phyloP scores from a whole-genome alignment of 2,113 vertebrate genomes.

The Bettongia penicillata region DNA sequence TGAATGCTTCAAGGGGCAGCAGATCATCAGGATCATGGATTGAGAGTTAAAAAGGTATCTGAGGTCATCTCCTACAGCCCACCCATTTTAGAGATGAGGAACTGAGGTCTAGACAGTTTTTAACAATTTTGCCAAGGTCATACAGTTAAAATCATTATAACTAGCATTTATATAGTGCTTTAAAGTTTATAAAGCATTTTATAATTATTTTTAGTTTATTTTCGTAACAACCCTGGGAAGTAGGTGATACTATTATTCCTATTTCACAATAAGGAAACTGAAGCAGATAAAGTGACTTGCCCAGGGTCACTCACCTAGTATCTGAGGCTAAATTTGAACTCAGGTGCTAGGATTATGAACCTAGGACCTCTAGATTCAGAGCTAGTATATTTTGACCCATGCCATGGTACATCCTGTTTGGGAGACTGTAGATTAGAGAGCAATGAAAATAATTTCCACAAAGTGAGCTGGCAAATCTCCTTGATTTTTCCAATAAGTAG shows the following conservation, averaged over 20 bases:
- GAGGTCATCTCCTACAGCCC: background rate
- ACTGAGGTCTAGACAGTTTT: background rate
- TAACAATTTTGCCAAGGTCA: background rate
- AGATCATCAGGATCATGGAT: background rate
- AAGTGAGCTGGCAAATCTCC: background rate
- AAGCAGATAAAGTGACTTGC: background rate
- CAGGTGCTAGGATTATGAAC: background rate
- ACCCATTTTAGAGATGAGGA: background rate
- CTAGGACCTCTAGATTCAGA: background rate
- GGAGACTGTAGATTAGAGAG: background rate
- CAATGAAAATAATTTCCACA: background rate
- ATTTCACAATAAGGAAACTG: slow-evolving; percentile 16
- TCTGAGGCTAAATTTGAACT: background rate
- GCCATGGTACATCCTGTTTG: background rate
- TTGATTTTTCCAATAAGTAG: background rate
- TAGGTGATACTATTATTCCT: background rate
- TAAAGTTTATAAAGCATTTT: background rate
- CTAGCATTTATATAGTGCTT: background rate
- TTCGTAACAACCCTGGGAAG: background rate
- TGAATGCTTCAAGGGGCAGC: background rate
- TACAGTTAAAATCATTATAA: background rate
- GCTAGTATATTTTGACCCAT: background rate
- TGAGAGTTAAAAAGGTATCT: background rate
- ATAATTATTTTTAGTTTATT: background rate
- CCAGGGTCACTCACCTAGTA: background rate